Evolutionary conservation across 2,113 vertebrate species (phyloP), one percentile per base, ranked within the genome.

Genomic region (Neoarius graeffei): DNA sequence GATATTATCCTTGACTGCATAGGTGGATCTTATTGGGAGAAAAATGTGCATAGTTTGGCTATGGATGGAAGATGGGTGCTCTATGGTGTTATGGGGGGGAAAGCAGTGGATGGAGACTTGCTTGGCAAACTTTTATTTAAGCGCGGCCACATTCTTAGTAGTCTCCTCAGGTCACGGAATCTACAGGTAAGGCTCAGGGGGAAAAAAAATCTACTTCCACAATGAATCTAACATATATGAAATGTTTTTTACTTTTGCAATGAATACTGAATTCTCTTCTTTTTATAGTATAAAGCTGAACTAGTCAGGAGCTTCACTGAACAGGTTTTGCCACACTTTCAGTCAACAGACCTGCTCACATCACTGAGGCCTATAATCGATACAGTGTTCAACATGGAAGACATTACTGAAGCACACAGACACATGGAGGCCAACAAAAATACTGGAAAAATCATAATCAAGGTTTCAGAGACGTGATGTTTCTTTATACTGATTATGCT

Each of bases 1-100:
- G 93, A 97, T 67, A 60, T 97, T 71, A 97, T 98, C 91, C 94
- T 97, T 20, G 97, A 98, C 89, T 97, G 96, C 88, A 91, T 97
- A 62, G 96, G 96, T 3, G 93, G 95, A 60, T 86, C 93, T 7
- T 93, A 94, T 86, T 97, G 97, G 96, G 95, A 97, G 92, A 96
- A 96, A 87, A 97, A 98, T 74, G 90, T 97, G 85, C 92, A 60
- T 35, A 96, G 95, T 67, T 91, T 97, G 69, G 94, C 94, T 42
- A 90, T 90, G 0, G 97, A 97, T 15, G 96, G 96, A 48, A 89
- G 95, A 42, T 97, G 96, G 97, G 94, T 97, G 91, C 92, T 97
- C 82, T 97, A 97, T 5, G 96, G 97, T 69, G 91, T 96, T 1
- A 92, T 97, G 94, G 93, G 96, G 66, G 96, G 96, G 87, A 91